These are phyloP conservation scores for Gortyna flavago DNA, from an alignment of 2,888 invertebrate species.

Conservation along the genomic window DNA sequence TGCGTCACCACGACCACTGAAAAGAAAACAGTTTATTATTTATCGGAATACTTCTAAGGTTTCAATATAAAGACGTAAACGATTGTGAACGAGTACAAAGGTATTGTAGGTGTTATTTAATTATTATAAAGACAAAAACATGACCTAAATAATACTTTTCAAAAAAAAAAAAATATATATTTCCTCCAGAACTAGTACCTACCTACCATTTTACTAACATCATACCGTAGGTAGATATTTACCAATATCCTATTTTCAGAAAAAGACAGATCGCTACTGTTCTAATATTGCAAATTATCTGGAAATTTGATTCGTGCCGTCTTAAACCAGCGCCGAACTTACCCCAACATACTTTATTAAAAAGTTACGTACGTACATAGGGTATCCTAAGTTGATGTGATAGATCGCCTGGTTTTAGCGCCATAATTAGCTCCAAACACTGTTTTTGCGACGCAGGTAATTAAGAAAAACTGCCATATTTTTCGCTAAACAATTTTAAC, in stretches of 20 bases:
- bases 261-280: too few relatives aligned
- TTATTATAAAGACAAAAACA: not conserved
- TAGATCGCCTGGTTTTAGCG: not conserved
- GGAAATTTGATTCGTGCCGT: too few relatives aligned
- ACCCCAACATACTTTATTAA: too few relatives aligned
- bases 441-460: conserved; percentile 5
- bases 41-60: conserved; percentile 28
- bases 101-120: not conserved
- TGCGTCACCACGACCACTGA: conserved; percentile 28
- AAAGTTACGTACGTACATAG: too few relatives aligned
- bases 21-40: conserved; percentile 41
- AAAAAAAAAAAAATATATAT: not conserved
- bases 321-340: too few relatives aligned
- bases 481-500: not conserved
- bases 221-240: not conserved
- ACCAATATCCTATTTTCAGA: too few relatives aligned
- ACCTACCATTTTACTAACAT: too few relatives aligned
- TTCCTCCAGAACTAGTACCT: not conserved
- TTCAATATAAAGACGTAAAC: conserved; percentile 17
- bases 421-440: not conserved
- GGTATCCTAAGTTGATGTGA: too few relatives aligned
- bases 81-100: conserved; percentile 11
- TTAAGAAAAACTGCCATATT: conserved; percentile 4
- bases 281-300: too few relatives aligned
- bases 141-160: not conserved